Base-by-base conservation (phyloP, 2,113 vertebrate species). In the Danionella cerebrum region DNA sequence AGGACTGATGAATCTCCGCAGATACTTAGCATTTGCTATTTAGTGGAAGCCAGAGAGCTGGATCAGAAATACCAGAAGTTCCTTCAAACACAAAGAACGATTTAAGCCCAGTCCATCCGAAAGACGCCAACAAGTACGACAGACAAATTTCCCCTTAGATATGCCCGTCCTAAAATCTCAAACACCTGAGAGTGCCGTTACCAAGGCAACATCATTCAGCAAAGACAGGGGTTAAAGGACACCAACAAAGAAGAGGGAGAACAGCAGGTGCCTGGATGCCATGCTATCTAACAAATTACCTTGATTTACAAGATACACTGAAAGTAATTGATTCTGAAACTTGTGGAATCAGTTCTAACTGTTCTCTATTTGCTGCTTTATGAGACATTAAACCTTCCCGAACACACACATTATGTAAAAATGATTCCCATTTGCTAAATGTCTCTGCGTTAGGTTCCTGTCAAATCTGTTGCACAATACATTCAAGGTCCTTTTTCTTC, bases 1-100 rank as follows among this genome's bases (percentile, higher is more conserved):
- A 81, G 82, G 81, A 80, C 76, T 83, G 77, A 81, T 81, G 83
- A 86, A 84, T 78, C 76, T 79, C 78, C 47, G 71, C 78, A 79
- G 75, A 86, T 84, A 79, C 84, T 84, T 79, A 78, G 72, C 81
- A 80, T 80, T 65, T 63, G 53, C 9, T 6, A 57, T 36, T 9
- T 39, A 13, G 18, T 36, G 24, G 39, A 13, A 11, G 19, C 10
- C 16, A 22, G 44, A 39, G n/a, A 36, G 57, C 60, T 48, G 63
- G 53, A 55, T 39, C 24, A 70, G 54, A 62, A 51, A 64, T 41
- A 66, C 35, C 72, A 69, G 52, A 70, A 22, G 8, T 47, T 44
- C 25, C 47, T 60, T 25, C 29, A 33, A 6, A 9, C 9, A 9
- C 9, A 3, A 33, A 31, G 7, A 33, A 33, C 29, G n/a, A n/a